phyloP scores from a whole-genome alignment of 1,140 invertebrate genomes.

The Varroa destructor region DNA sequence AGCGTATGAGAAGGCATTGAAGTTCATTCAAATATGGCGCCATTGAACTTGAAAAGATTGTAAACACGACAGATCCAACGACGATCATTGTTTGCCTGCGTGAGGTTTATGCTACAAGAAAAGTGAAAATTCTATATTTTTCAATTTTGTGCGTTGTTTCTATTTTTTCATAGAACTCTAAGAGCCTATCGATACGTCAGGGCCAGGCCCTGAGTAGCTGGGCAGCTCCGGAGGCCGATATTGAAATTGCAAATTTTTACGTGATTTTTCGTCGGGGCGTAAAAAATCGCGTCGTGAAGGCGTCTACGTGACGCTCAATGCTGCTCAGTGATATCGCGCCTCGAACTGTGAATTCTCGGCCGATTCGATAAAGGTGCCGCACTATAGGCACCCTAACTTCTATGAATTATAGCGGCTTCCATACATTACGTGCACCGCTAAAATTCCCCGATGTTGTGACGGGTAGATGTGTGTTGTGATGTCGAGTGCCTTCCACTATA shows the following conservation, averaged over 20 bases:
- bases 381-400: too few relatives aligned
- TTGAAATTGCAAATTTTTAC: background rate
- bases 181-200: too few relatives aligned
- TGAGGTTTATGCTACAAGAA: slow-evolving; percentile 26
- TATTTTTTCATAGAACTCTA: too few relatives aligned
- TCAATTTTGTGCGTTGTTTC: too few relatives aligned
- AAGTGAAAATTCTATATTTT: slow-evolving; percentile 21
- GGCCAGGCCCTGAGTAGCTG: too few relatives aligned
- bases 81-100: slow-evolving; percentile 14
- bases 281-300: slow-evolving; percentile 26
- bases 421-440: too few relatives aligned
- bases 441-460: background rate
- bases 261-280: slow-evolving; percentile 19
- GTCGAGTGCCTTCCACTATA: background rate
- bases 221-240: too few relatives aligned
- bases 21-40: slow-evolving; percentile 10
- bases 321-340: too few relatives aligned
- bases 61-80: slow-evolving; percentile 25
- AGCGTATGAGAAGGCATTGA: too few relatives aligned
- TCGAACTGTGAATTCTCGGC: too few relatives aligned
- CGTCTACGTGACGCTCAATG: slow-evolving; percentile 22
- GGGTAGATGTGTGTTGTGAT: slow-evolving; percentile 19
- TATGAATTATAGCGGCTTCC: too few relatives aligned
- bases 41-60: slow-evolving; percentile 13
- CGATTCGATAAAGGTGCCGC: too few relatives aligned